These are phyloP conservation scores for Lepidurus apus DNA, from an alignment of 1,140 invertebrate species.

Conservation along the genomic window DNA sequence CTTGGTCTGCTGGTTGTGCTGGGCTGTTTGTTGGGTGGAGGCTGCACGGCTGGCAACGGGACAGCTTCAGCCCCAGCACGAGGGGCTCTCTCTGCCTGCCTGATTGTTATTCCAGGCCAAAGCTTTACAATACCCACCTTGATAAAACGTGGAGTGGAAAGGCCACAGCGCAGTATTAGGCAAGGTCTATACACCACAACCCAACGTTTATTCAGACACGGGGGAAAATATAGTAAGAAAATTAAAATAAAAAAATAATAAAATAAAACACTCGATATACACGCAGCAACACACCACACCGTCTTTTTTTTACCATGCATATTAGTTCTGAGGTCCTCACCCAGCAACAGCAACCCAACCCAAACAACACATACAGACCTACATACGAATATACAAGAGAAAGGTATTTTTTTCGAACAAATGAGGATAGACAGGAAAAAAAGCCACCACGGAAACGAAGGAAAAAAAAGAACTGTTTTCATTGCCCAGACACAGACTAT, in stretches of 20 bases:
- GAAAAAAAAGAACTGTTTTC: not conserved
- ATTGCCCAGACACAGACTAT: slow-evolving; percentile 7
- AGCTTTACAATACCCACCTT: not conserved
- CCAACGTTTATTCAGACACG: not conserved
- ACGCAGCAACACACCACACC: not conserved
- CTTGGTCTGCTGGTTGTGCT: slow-evolving; percentile 14
- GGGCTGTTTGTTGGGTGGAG: slow-evolving; percentile 13
- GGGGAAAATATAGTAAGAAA: not conserved
- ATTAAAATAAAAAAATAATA: not conserved
- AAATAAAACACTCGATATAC: not conserved
- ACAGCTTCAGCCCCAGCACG: not conserved
- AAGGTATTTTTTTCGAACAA: not conserved
- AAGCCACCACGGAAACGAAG: not conserved
- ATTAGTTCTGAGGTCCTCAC: slow-evolving; percentile 9
- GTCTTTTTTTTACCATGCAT: not conserved
- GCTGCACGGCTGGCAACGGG: slow-evolving; percentile 5
- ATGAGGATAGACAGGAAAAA: not conserved
- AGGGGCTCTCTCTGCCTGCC: not conserved
- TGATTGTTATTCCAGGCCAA: slow-evolving; percentile 19
- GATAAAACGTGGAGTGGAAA: not conserved
- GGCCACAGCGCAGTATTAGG: not conserved
- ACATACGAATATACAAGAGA: not conserved
- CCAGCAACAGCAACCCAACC: slow-evolving; percentile 20
- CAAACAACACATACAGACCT: not conserved
- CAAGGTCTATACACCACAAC: not conserved